Base-by-base conservation (phyloP, 2,888 invertebrate species). In the Cenopis cana region DNA sequence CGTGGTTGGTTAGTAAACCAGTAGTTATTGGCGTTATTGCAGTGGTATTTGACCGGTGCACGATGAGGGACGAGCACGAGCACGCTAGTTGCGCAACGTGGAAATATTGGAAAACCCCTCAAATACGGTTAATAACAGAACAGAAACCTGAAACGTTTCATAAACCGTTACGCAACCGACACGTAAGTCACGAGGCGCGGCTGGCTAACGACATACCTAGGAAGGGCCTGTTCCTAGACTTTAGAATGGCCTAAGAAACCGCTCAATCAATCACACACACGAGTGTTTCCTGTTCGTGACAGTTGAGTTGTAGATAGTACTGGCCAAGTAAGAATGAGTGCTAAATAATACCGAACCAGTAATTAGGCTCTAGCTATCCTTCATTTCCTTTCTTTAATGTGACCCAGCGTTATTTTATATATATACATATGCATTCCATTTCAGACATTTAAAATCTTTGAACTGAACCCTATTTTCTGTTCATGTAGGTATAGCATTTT, bases 71-170 rank as follows among this genome's bases (percentile, higher is more conserved):
- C 17, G 24, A 24, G 29, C 49, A 29, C 17, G 24, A 24, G 29
- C 49, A 60, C 50, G 62, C 62, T 49, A 11, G 11, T 67, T 60
- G 36, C 61, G 61, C 55, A 67, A 71, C 60, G 55, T 50, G 60
- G 55, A 67, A 60, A 71, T 71, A 61, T 67, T 29, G 55, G 66
- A 60, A 67, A 69, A 71, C 55, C 66, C 70, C 66, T 67, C 55
- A 18, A 71, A 67, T 49, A 36, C 55, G 52, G 29, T 64, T 69
- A 64, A 65, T 70, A 65, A 66, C 64, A 20, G n/a, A 41, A 52
- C 38, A 66, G 41, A 60, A 20, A 38, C 24, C 54, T 36, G 70
- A 52, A 24, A 56, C 14, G 62, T 69, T 64, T 69, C 69, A 57
- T 69, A 64, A 29, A 54, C 6, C 57, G 50, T 71, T 67, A 38